Base-by-base conservation (phyloP, 2,888 invertebrate genomes). In the Melanargia galathea region DNA sequence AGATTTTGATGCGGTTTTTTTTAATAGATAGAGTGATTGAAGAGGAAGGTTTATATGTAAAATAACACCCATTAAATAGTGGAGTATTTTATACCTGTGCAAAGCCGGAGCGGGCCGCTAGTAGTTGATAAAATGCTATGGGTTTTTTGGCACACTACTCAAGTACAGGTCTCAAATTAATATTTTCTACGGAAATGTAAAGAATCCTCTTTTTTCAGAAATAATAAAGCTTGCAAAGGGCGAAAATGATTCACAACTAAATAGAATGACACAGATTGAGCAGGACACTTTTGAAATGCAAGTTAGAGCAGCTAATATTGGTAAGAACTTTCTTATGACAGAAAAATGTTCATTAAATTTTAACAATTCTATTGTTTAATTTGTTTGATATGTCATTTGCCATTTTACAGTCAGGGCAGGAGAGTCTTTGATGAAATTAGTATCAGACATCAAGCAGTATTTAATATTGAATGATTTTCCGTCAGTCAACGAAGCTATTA, bases 201-300 rank as follows among this genome's bases (percentile, higher is more conserved):
- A n/a, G n/a, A n/a, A n/a, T n/a, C n/a, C 13, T 11, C 49, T 52
- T 52, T 71, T 92, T 93, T 40, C 87, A 97, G 97, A 97, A 92
- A 97, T 97, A 56, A 94, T 97, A 2, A 97, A 97, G 84, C 86
- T 97, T 51, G 96, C 97, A 0, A 95, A 96, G 86, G 95, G 97
- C 2, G 98, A 98, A 82, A 96, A 95, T 82, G 98, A 98, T 80
- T 95, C 96, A 0, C 98, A 98, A 83, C 91, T 98, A 60, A 95
- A 96, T 24, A 93, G 97, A 80, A 95, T 96, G 92, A 97, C 98
- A 1, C 98, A 98, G 81, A 96, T 97, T 77, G 98, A 98, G 81
- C 97, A 98, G 81, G 98, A 98, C 75, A 97, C 97, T 24, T 98
- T 96, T 90, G 98, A 97, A 92, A 98, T 98, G 97, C 97, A 98